phyloP scores from a whole-genome alignment of 2,797 vertebrate species.

The Cichlasoma orientale region DNA sequence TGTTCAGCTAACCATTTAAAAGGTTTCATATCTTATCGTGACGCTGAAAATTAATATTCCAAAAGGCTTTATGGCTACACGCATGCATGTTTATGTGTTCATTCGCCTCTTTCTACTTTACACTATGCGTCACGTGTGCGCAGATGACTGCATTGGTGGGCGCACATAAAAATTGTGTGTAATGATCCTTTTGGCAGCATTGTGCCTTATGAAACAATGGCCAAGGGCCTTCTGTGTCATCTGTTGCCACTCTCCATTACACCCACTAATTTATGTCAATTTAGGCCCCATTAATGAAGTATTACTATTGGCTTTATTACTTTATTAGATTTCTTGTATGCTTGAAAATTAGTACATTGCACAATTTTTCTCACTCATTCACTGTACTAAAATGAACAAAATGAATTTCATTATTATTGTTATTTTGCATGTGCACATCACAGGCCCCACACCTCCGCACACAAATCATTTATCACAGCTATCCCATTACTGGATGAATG shows the following conservation, averaged over 20 bases:
- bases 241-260: slow-evolving; percentile 27
- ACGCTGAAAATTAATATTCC: slow-evolving; percentile 52
- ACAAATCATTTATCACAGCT: not conserved
- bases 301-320: slow-evolving; percentile 33
- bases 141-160: slow-evolving; percentile 1
- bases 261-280: slow-evolving; percentile 31
- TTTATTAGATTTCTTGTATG: slow-evolving; percentile 18
- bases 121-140: not conserved
- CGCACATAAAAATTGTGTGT: slow-evolving; percentile 12
- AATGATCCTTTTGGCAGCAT: slow-evolving; percentile 38
- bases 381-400: slow-evolving; percentile 5
- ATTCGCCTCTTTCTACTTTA: not conserved
- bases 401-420: slow-evolving; percentile 11
- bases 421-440: not conserved
- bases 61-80: slow-evolving; percentile 26
- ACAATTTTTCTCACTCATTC: slow-evolving; percentile 7
- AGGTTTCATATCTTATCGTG: slow-evolving; percentile 44
- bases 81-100: not conserved
- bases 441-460: not conserved
- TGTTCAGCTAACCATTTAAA: slow-evolving; percentile 54
- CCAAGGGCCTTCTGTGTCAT: slow-evolving; percentile 34
- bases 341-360: slow-evolving; percentile 19
- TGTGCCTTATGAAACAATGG: slow-evolving; percentile 26
- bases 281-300: slow-evolving; percentile 33
- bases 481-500: slow-evolving; percentile 27